Evolutionary conservation across 2,113 vertebrate genomes (phyloP).

Genomic region (Oreochromis aureus): DNA sequence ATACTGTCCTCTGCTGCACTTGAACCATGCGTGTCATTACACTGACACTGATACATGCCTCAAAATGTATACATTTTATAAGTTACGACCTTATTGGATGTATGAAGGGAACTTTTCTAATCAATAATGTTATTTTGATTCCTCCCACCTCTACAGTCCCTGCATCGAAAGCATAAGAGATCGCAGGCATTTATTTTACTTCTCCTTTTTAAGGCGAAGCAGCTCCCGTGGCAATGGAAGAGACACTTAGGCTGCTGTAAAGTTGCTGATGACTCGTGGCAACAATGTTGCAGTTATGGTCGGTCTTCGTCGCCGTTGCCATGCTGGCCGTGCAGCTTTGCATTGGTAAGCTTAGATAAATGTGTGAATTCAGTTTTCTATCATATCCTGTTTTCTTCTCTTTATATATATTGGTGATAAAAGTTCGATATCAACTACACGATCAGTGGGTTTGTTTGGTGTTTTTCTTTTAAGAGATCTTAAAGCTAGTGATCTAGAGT

Average conservation of each 20-base stretch:
- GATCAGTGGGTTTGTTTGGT: background rate
- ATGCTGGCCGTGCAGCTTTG: slow-evolving; percentile 27
- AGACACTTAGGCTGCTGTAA: background rate
- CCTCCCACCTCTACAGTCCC: background rate
- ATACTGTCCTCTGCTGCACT: background rate
- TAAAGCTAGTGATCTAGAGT: background rate
- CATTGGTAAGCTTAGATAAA: slow-evolving; percentile 13
- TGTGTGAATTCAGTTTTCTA: background rate
- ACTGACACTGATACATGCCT: background rate
- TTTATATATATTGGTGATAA: background rate
- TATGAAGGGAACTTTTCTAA: background rate
- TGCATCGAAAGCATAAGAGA: background rate
- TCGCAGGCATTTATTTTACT: background rate
- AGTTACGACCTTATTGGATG: background rate
- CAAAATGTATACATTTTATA: background rate
- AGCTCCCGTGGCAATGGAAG: background rate
- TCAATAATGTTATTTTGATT: background rate
- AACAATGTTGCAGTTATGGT: slow-evolving; percentile 20
- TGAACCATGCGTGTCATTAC: background rate
- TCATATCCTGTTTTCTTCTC: background rate
- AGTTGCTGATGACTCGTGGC: slow-evolving; percentile 8
- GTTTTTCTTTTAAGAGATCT: background rate
- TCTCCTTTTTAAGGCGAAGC: background rate
- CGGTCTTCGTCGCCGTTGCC: background rate
- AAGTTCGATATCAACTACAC: background rate